Percentiles rank a stretch among this genome's conserved stretches.
phyloP scores from a whole-genome alignment of 2,888 invertebrate genomes.

The Microchrysa polita region DNA sequence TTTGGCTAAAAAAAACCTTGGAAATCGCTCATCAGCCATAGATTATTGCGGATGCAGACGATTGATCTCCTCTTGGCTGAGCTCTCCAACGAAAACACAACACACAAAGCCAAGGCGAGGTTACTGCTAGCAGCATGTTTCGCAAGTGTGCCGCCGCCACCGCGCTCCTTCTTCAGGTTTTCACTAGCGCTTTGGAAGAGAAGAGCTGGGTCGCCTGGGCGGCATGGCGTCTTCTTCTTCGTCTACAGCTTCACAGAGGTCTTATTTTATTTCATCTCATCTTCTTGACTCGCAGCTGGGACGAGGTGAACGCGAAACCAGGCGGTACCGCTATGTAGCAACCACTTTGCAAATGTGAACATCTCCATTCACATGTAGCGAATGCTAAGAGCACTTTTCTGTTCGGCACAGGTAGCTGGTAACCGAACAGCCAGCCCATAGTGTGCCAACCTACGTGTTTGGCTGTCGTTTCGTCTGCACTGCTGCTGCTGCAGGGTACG shows the following conservation, averaged over 20 bases:
- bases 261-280: too few species aligned
- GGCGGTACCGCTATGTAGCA: constrained; percentile 23
- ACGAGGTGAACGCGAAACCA: background rate
- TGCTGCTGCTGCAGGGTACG: background rate
- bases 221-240: background rate
- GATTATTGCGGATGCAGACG: too few species aligned
- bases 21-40: constrained; percentile 3
- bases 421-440: background rate
- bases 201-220: background rate
- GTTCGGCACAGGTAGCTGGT: background rate
- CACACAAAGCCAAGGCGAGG: constrained; percentile 4
- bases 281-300: background rate
- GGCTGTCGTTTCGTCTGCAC: background rate
- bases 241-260: too few species aligned
- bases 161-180: constrained; percentile 4
- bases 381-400: background rate
- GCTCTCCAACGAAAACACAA: background rate
- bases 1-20: background rate
- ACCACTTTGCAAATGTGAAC: background rate
- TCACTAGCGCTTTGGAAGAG: background rate
- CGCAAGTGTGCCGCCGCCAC: constrained; percentile 10
- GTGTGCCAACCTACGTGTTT: background rate
- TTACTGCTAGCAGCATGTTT: constrained; percentile 12
- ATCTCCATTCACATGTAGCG: background rate
- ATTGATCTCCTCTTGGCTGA: too few species aligned